phyloP scores from a whole-genome alignment of 2,888 invertebrate species.

The Metopia argyrocephala region DNA sequence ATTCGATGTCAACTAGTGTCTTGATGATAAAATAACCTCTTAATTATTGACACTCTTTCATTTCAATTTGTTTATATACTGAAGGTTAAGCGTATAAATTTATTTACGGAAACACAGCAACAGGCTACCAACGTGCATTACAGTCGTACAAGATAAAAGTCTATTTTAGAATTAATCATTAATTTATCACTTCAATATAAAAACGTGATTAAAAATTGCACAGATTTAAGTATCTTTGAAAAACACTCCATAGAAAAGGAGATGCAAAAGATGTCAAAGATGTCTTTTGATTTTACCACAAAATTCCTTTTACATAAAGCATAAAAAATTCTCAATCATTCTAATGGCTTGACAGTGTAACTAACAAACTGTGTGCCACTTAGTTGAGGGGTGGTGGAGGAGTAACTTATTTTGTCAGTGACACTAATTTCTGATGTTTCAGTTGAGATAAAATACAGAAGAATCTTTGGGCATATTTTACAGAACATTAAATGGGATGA shows the following conservation, averaged over 20 bases:
- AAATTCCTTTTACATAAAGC: not conserved
- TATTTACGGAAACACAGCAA: not conserved
- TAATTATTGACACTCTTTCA: no score
- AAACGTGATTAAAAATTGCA: conserved; percentile 22
- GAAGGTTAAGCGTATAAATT: no score
- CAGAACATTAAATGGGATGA: conserved; percentile 56
- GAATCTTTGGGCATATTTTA: conserved; percentile 30
- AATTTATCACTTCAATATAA: conserved; percentile 20
- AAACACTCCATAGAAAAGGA: conserved; percentile 8
- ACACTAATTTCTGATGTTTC: conserved; percentile 57
- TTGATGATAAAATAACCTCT: no score
- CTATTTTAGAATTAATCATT: not conserved
- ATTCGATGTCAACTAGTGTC: no score
- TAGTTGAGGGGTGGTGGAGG: not conserved
- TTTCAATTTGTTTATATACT: no score
- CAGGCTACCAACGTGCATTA: not conserved
- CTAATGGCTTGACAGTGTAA: conserved; percentile 14
- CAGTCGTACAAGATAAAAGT: not conserved
- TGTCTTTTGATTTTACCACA: not conserved
- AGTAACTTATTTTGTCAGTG: conserved; percentile 37
- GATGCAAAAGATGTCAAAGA: conserved; percentile 15
- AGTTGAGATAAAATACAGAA: conserved; percentile 39
- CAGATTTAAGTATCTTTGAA: conserved; percentile 21
- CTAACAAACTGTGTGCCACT: not conserved
- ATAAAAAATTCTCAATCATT: conserved; percentile 36